Base-by-base conservation (phyloP, 2,113 vertebrate species). In the Ctenodactylus gundi region DNA sequence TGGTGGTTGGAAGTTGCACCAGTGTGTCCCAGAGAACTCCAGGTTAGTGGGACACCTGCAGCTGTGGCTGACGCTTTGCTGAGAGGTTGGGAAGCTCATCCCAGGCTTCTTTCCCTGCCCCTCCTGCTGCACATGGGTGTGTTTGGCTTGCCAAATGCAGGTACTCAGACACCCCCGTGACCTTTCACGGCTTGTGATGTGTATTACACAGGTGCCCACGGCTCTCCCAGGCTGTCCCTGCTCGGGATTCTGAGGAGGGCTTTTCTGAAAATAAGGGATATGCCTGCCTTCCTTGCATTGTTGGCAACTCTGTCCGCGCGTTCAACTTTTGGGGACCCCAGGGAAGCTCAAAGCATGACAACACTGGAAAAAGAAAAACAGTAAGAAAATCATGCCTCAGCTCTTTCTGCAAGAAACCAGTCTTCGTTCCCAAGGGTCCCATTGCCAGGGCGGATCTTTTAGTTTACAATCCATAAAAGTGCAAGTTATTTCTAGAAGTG, bases 401-500 rank as follows among this genome's bases (percentile, higher is more conserved):
- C 8, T 85, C 53, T 39, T 90, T 75, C 86, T 88, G 15, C 17
- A 72, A 55, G 78, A 76, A 91, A 87, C 80, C 46, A 76, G 36
- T 3, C 57, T 94, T 95, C 85, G 55, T 18, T 85, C 36, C 83
- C 29, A 27, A 67, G 36, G 17, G 27, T 53, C 57, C 23, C 44
- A 17, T 85, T 36, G 9, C 55, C 14, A 27, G 76, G 44, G n/a
- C 20, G 88, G 46, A 46, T 29, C 23, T 83, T 82, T 93, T 81
- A 73, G 88, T 88, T 68, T 91, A 15, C 34, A 64, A n/a, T 58
- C 44, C 57, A 39, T 51, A 36, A 83, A 86, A 90, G 67, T 88
- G 78, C 81, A 39, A 70, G 53, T 87, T 58, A 83, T 84, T 94
- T 93, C 60, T 87, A 73, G 27, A 92, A 75, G 29, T 41, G 20